Conservation (phyloP, 2,797 vertebrate species). For the Rhabdomys pumilio region DNA sequence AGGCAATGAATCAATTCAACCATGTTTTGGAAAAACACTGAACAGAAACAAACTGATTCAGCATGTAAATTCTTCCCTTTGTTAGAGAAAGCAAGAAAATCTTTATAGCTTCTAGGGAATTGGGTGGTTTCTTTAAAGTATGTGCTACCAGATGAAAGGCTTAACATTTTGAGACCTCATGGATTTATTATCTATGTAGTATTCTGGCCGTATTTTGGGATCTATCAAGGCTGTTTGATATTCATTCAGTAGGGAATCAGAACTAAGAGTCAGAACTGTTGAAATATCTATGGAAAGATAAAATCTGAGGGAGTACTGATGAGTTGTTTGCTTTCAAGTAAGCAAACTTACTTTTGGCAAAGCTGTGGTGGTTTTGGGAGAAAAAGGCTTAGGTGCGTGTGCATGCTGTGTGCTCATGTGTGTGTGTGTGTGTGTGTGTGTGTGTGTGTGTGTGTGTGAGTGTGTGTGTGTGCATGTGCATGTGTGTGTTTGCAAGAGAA, state of each 20-base stretch:
- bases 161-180: background rate
- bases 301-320: background rate
- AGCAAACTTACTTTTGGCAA: constrained; percentile 45
- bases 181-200: background rate
- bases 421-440: background rate
- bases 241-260: background rate
- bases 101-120: background rate
- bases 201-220: background rate
- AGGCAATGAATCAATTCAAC: constrained; percentile 23
- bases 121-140: constrained; percentile 6
- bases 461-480: too few relatives aligned
- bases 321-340: constrained; percentile 19
- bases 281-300: constrained; percentile 19
- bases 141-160: constrained; percentile 2
- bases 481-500: background rate
- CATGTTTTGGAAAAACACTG: constrained; percentile 44
- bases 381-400: background rate
- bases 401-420: background rate
- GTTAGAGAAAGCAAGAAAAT: constrained; percentile 27
- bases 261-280: background rate
- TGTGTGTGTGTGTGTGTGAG: background rate
- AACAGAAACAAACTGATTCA: constrained; percentile 6
- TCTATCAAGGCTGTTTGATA: background rate
- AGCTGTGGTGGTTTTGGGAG: background rate
- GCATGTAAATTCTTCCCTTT: background rate